Evolutionary conservation across 2,888 invertebrate genomes (phyloP), one percentile per base, ranked within the genome.

Genomic region (Sphecodes monilicornis): DNA sequence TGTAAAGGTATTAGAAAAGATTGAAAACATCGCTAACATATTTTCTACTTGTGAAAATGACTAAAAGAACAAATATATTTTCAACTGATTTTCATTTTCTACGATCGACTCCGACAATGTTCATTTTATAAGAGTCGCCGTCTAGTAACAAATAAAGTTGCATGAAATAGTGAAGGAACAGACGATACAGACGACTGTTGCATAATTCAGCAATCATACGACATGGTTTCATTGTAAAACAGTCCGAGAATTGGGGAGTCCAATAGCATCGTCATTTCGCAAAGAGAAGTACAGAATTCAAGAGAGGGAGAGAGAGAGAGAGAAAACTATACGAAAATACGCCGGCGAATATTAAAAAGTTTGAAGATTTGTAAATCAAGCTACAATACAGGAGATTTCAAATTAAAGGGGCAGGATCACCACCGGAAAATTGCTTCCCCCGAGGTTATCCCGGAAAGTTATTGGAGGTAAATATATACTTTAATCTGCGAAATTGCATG

Each of bases 311-410:
- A n/a, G n/a, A n/a, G n/a, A n/a, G n/a, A 36, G 36, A 36, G 57
- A 4, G 57, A 57, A 13, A 26, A 57, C 26, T 11, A 13, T 5
- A 26, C 57, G 26, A 57, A 57, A 57, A 57, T 26, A 26, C 54
- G 54, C 26, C 54, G 54, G 54, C 11, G 54, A n/a, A 57, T 57
- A 57, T 57, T 57, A 57, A 57, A 57, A 57, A 26, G 57, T 57
- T 57, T 13, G 26, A 3, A 13, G 26, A 57, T 57, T 13, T 13
- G 26, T 11, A 5, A 26, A 57, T 26, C 57, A 5, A 57, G 26
- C 57, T 26, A 26, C 26, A 13, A 57, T 13, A 57, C 26, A 57
- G 26, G 26, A 26, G 26, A 13, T 26, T 57, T 26, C 57, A 26
- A 57, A 57, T n/a, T 57, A 26, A 57, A 57, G 26, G 57, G 57